A percentile compares a stretch with the other conserved stretches of the same genome.
These are phyloP conservation scores for Pseudopipra pipra DNA, from an alignment of 2,113 vertebrate genomes.

Conservation along the genomic window DNA sequence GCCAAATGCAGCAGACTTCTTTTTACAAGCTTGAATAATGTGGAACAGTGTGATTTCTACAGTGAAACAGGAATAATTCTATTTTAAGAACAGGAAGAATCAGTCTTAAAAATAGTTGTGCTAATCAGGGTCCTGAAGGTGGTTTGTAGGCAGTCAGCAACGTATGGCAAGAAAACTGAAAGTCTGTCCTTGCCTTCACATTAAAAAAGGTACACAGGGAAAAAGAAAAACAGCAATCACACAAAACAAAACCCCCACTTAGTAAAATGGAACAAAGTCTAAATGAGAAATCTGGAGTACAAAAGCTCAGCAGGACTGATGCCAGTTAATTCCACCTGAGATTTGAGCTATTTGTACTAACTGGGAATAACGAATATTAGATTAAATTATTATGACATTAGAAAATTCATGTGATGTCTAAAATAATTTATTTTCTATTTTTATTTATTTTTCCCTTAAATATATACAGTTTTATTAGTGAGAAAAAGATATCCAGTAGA, in stretches of 20 bases:
- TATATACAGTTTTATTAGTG: background rate
- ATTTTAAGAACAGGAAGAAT: constrained; percentile 2
- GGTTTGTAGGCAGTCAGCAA: background rate
- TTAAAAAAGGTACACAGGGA: background rate
- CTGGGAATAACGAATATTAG: background rate
- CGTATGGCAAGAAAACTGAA: background rate
- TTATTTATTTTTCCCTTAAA: background rate
- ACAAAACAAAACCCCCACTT: background rate
- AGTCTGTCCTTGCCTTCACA: background rate
- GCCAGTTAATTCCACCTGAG: background rate
- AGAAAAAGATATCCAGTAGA: background rate
- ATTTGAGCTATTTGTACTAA: background rate
- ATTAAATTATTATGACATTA: background rate
- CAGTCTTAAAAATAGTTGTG: background rate
- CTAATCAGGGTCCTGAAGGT: background rate
- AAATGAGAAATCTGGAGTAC: background rate
- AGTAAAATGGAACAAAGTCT: background rate
- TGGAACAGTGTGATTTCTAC: background rate
- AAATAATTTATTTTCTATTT: background rate
- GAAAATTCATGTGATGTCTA: background rate
- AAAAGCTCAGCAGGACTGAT: background rate
- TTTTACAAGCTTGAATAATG: background rate
- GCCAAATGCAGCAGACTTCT: background rate
- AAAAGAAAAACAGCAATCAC: background rate
- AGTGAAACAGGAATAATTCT: background rate